Evolutionary conservation across 1,140 invertebrate species (phyloP).

Genomic region (Campodea augens): DNA sequence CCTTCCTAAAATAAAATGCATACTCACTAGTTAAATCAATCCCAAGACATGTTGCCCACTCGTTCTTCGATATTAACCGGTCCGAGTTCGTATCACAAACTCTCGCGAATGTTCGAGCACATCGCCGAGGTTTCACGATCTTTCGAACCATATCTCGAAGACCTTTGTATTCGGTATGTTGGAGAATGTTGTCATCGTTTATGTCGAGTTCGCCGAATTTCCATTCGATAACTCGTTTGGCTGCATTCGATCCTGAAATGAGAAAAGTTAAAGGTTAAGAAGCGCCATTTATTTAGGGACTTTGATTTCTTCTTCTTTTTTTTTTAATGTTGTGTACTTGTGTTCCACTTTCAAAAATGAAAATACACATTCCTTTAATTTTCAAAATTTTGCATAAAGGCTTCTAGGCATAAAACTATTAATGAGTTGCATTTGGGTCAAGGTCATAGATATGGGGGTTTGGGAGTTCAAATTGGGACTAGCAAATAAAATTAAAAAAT

Average conservation of each 20-base stretch:
- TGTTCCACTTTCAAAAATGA: no score
- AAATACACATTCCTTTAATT: no score
- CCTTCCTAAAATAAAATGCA: no score
- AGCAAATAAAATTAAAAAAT: no score
- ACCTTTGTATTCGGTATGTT: conserved; percentile 58
- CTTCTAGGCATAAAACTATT: no score
- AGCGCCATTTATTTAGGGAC: no score
- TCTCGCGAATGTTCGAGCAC: conserved; percentile 67
- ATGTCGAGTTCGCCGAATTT: conserved; percentile 65
- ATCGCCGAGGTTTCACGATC: conserved; percentile 66
- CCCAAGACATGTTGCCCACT: conserved; percentile 66
- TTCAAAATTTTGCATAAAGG: no score
- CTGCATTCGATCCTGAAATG: conserved; percentile 2
- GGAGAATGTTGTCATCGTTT: conserved; percentile 49
- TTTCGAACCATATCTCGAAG: conserved; percentile 61
- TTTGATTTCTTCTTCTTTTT: no score
- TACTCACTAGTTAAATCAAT: conserved; percentile 37
- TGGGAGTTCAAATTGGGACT: no score
- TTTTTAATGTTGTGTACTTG: background rate
- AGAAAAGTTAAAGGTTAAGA: no score
- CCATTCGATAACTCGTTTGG: conserved; percentile 66
- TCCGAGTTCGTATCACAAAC: conserved; percentile 67
- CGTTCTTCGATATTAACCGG: conserved; percentile 43
- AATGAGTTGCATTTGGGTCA: no score
- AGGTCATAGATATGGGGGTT: no score